phyloP scores from a whole-genome alignment of 2,113 vertebrate species.

The Lynx canadensis region DNA sequence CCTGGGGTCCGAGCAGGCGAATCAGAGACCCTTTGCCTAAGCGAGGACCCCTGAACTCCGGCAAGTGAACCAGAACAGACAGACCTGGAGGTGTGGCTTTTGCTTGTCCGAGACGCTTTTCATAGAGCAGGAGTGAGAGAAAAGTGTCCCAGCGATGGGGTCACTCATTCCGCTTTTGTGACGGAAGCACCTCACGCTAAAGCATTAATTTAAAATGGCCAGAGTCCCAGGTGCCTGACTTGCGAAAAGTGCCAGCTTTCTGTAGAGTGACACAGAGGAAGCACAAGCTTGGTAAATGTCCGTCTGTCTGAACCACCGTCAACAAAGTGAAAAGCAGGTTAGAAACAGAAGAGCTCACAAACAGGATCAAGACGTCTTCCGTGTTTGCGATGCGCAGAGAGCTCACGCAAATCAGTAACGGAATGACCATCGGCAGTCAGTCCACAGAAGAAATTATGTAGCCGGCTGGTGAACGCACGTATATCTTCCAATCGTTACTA shows the following conservation, averaged over 20 bases:
- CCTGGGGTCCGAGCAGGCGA: background rate
- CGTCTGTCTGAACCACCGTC: background rate
- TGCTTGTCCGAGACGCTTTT: background rate
- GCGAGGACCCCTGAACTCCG: background rate
- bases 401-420: background rate
- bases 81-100: too few species aligned
- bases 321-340: background rate
- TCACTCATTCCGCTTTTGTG: too few species aligned
- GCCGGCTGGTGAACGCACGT: background rate
- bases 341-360: background rate
- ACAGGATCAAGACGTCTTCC: background rate
- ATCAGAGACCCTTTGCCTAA: background rate
- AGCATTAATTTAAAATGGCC: background rate
- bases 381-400: background rate
- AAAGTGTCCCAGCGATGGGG: fast-evolving
- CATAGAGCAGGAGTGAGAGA: background rate
- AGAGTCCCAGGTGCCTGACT: background rate
- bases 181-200: too few species aligned
- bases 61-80: fast-evolving
- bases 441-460: too few species aligned
- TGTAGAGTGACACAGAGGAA: background rate
- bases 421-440: too few species aligned
- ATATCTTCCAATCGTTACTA: fast-evolving
- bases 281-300: background rate
- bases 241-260: fast-evolving